phyloP scores from a whole-genome alignment of 2,797 vertebrate species.

The Oreortyx pictus region DNA sequence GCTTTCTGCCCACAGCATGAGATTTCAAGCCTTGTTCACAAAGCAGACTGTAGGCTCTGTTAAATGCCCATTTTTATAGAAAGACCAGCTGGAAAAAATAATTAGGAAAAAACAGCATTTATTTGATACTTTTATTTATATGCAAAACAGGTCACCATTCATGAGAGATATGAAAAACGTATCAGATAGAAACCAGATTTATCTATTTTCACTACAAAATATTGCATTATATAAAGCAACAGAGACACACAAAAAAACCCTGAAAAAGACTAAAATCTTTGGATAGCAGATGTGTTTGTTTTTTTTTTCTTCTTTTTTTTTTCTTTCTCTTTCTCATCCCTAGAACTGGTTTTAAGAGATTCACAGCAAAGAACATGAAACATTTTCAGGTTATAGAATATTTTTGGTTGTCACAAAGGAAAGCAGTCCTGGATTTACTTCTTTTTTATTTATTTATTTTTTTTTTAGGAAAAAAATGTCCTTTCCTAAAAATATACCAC shows the following conservation, averaged over 20 bases:
- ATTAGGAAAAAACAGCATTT: slow-evolving; percentile 76
- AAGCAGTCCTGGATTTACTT: slow-evolving; percentile 79
- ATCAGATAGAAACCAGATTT: slow-evolving; percentile 93
- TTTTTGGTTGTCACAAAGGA: slow-evolving; percentile 90
- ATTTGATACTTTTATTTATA: slow-evolving; percentile 89
- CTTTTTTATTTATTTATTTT: slow-evolving; percentile 26
- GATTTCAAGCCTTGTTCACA: background rate
- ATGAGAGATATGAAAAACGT: slow-evolving; percentile 92
- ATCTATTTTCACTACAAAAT: slow-evolving; percentile 96
- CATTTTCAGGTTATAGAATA: slow-evolving; percentile 79
- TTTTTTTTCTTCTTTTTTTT: slow-evolving; percentile 65
- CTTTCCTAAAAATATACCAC: slow-evolving; percentile 81
- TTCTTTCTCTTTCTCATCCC: slow-evolving; percentile 76
- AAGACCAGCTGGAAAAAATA: slow-evolving; percentile 56
- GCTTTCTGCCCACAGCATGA: rapidly evolving
- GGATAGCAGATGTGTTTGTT: slow-evolving; percentile 89
- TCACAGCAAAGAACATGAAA: slow-evolving; percentile 88
- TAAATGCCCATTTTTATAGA: background rate
- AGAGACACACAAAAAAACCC: slow-evolving; percentile 92
- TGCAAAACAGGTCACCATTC: slow-evolving; percentile 91
- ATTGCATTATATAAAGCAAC: slow-evolving; percentile 96
- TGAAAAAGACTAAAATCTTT: slow-evolving; percentile 97
- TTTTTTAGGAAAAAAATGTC: slow-evolving; percentile 75
- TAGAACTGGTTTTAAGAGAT: slow-evolving; percentile 87
- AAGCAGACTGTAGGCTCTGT: background rate